phyloP scores from a whole-genome alignment of 2,797 vertebrate species.

The Enteromius unitaeniatus region DNA sequence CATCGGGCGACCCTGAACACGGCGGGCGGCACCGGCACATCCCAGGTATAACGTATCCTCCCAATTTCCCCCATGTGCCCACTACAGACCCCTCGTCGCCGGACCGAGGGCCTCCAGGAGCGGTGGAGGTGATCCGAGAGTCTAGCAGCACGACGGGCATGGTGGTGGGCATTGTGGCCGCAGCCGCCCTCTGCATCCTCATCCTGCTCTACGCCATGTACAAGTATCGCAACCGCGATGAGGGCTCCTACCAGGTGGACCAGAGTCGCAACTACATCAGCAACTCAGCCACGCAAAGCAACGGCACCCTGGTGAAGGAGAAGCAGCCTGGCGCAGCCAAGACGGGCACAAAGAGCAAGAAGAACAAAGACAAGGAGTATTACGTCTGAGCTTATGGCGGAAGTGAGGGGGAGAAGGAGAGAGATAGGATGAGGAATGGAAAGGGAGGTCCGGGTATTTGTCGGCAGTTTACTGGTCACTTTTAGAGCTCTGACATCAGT shows the following conservation, averaged over 20 bases:
- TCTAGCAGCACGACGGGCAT: slow-evolving; percentile 89
- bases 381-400: slow-evolving; percentile 84
- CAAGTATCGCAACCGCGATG: slow-evolving; percentile 89
- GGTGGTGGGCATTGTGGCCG: slow-evolving; percentile 89
- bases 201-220: slow-evolving; percentile 91
- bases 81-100: slow-evolving; percentile 90
- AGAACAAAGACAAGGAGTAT: slow-evolving; percentile 97
- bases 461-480: slow-evolving; percentile 29
- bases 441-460: slow-evolving; percentile 53
- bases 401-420: slow-evolving; percentile 19
- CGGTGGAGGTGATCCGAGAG: slow-evolving; percentile 86
- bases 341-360: slow-evolving; percentile 90
- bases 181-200: slow-evolving; percentile 87
- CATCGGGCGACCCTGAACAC: slow-evolving; percentile 80
- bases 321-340: slow-evolving; percentile 86
- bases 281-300: slow-evolving; percentile 90
- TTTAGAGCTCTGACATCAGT: slow-evolving; percentile 31
- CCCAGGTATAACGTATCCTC: slow-evolving; percentile 85
- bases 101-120: slow-evolving; percentile 85
- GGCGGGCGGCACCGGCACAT: slow-evolving; percentile 75
- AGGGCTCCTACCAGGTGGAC: slow-evolving; percentile 86
- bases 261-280: slow-evolving; percentile 90
- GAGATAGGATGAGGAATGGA: slow-evolving; percentile 48
- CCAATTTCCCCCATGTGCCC: slow-evolving; percentile 89
- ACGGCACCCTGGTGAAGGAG: slow-evolving; percentile 90